Conservation (phyloP, 2,797 vertebrate species). For the Manis pentadactyla region DNA sequence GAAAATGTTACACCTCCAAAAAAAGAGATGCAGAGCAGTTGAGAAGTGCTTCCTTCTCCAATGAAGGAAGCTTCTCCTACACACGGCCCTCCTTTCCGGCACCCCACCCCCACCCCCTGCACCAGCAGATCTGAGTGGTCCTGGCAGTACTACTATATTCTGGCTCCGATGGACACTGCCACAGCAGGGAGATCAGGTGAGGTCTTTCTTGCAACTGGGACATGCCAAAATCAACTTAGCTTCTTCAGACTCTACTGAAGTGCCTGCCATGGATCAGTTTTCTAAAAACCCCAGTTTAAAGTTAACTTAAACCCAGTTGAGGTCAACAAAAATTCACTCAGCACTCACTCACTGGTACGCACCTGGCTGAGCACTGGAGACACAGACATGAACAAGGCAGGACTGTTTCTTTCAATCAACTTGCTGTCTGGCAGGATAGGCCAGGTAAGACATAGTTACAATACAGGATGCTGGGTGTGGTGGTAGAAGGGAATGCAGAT, state of each 20-base stretch:
- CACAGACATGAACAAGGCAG: neutral
- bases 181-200: rapidly evolving
- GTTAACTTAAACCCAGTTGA: neutral
- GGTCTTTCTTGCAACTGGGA: neutral
- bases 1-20: neutral
- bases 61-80: neutral
- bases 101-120: no score
- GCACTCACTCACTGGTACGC: neutral
- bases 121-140: rapidly evolving
- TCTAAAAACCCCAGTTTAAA: neutral
- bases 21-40: neutral
- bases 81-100: neutral
- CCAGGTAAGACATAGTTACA: neutral
- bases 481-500: neutral
- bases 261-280: neutral
- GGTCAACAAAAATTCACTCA: conserved; percentile 6
- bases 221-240: neutral
- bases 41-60: neutral
- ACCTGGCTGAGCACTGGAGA: neutral
- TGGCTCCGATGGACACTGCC: neutral
- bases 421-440: neutral
- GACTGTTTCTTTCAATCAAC: neutral
- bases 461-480: neutral
- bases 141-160: neutral
- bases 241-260: neutral